These are phyloP conservation scores for Cryptus armator DNA, from an alignment of 2,888 invertebrate genomes.

Conservation along the genomic window DNA sequence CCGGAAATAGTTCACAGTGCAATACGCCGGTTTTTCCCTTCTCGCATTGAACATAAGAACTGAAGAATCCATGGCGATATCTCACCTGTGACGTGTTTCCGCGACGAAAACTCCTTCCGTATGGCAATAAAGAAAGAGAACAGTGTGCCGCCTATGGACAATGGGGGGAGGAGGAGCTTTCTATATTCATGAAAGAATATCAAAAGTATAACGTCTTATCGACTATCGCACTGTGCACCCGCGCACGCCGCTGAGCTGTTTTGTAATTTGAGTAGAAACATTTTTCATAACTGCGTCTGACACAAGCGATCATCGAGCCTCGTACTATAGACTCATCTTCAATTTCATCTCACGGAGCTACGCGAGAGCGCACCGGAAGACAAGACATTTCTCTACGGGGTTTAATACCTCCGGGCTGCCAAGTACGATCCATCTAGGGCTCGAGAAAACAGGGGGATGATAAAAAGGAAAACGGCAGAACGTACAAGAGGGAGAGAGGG, in stretches of 20 bases:
- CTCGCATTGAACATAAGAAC: conserved; percentile 30
- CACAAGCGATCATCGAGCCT: conserved; percentile 53
- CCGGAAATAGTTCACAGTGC: conserved; percentile 50
- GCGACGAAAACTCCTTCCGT: conserved; percentile 22
- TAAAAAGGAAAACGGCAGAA: conserved; percentile 32
- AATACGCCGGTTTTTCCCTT: conserved; percentile 30
- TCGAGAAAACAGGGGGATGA: conserved; percentile 1
- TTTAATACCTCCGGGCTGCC: conserved; percentile 66
- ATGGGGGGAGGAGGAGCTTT: background rate
- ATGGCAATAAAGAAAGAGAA: no score
- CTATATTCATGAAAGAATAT: background rate
- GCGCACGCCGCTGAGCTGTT: background rate
- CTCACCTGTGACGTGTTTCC: conserved; percentile 54
- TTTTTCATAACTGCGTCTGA: conserved; percentile 42
- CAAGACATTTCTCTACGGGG: conserved; percentile 55
- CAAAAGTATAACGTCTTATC: background rate
- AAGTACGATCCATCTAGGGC: conserved; percentile 63
- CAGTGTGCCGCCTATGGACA: no score
- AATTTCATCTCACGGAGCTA: conserved; percentile 40
- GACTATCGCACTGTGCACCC: no score
- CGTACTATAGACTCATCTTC: conserved; percentile 38
- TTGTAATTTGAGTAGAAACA: conserved; percentile 52
- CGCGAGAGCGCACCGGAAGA: conserved; percentile 24
- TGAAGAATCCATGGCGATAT: conserved; percentile 40
- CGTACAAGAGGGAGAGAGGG: background rate